A percentile compares a stretch with the other conserved stretches of the same genome.
Evolutionary conservation across 2,113 vertebrate genomes (phyloP).

Genomic region (Centrocercus urophasianus): DNA sequence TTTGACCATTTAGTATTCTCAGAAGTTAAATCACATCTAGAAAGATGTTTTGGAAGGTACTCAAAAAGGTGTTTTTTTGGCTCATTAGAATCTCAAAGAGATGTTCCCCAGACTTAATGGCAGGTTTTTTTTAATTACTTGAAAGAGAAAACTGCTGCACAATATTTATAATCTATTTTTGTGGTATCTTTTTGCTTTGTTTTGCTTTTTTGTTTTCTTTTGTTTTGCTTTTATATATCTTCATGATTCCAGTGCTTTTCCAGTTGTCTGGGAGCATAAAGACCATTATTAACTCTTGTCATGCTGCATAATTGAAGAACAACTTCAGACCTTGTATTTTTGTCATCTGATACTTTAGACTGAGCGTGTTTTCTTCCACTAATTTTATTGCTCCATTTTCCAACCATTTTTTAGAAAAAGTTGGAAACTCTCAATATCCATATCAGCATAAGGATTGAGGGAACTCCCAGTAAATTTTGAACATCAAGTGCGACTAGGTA

Average conservation of each 20-base stretch:
- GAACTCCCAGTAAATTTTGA: neutral
- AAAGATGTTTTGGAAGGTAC: neutral
- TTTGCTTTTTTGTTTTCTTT: neutral
- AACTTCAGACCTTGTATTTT: neutral
- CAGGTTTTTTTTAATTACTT: neutral
- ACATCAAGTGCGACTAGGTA: neutral
- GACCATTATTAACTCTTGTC: neutral
- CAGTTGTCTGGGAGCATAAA: neutral
- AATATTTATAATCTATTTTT: neutral
- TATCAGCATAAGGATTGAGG: neutral
- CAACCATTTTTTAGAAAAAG: neutral
- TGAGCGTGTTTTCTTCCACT: neutral
- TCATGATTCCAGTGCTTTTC: neutral
- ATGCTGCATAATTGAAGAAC: neutral
- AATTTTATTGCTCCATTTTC: neutral
- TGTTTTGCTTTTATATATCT: neutral
- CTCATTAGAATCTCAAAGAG: neutral
- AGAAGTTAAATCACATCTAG: neutral
- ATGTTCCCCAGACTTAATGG: neutral
- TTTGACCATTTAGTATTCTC: neutral
- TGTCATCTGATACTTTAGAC: neutral
- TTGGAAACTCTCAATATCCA: neutral
- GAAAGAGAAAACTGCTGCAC: neutral
- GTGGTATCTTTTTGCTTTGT: neutral
- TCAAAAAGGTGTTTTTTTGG: neutral